These are phyloP conservation scores for Cyprinella venusta DNA, from an alignment of 2,797 vertebrate genomes.

Conservation along the genomic window DNA sequence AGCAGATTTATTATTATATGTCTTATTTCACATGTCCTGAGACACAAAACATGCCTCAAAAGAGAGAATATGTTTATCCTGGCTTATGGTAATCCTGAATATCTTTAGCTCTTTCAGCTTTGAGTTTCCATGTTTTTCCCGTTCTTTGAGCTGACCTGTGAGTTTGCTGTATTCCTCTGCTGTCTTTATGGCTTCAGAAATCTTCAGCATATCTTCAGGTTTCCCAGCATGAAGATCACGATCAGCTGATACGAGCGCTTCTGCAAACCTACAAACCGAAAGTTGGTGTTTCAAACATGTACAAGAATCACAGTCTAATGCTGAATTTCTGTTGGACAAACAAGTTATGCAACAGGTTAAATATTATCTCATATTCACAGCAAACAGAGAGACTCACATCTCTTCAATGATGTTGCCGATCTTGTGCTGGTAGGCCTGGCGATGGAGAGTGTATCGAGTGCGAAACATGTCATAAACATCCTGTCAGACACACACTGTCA, in stretches of 20 bases:
- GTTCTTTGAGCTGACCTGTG: slow-evolving; percentile 25
- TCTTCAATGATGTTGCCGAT: background rate
- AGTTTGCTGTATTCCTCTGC: background rate
- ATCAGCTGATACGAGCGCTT: background rate
- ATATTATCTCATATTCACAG: background rate
- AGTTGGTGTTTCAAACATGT: background rate
- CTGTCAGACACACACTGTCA: background rate
- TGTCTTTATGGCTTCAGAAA: background rate
- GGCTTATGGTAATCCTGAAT: no score
- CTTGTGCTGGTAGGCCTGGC: slow-evolving; percentile 32
- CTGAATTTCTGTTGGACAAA: no score
- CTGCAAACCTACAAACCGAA: background rate
- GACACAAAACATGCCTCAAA: no score
- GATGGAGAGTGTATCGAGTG: slow-evolving; percentile 17
- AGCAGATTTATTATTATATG: background rate
- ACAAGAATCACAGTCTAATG: background rate
- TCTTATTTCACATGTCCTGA: no score
- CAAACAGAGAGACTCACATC: no score
- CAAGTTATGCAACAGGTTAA: no score
- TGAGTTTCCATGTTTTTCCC: no score
- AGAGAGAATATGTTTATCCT: no score
- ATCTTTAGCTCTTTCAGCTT: no score
- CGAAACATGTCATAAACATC: slow-evolving; percentile 32
- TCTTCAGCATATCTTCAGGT: background rate
- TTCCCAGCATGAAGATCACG: background rate